Evolutionary conservation across 2,888 invertebrate genomes (phyloP).

Genomic region (Cheilosia pagana): DNA sequence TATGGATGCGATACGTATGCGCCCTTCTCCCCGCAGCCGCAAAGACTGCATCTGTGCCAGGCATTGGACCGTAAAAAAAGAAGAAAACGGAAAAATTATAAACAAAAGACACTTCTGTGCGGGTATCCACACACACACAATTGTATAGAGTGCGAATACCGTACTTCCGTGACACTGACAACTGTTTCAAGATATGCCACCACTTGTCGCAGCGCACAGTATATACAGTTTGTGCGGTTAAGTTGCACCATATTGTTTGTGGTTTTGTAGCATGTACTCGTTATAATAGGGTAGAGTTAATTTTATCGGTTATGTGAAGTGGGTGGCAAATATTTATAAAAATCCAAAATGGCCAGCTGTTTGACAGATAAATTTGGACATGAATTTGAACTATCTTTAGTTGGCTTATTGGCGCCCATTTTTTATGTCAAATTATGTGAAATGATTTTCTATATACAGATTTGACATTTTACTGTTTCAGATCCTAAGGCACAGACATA

Average conservation of each 20-base stretch:
- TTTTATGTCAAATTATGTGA: too few relatives aligned
- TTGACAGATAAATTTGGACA: too few relatives aligned
- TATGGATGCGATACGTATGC: conserved; percentile 12
- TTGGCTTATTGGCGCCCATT: too few relatives aligned
- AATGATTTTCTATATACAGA: too few relatives aligned
- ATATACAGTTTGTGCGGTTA: conserved; percentile 21
- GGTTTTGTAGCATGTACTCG: neutral
- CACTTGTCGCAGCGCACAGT: conserved; percentile 25
- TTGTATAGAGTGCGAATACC: conserved; percentile 18
- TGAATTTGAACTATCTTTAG: too few relatives aligned
- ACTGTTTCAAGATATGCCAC: neutral
- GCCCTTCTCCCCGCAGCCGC: neutral
- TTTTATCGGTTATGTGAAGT: neutral
- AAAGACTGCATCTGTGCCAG: neutral
- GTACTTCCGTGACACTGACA: conserved; percentile 52
- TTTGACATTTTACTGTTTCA: too few relatives aligned
- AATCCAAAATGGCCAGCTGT: too few relatives aligned
- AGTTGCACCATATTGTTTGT: conserved; percentile 3
- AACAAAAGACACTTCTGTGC: conserved; percentile 33
- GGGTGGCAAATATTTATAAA: neutral
- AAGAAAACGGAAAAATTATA: conserved; percentile 31
- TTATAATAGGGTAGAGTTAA: neutral
- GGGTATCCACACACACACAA: neutral
- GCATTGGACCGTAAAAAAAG: conserved; percentile 15
- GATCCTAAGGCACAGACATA: too few relatives aligned